Percentiles rank a stretch among this genome's conserved stretches.
phyloP scores from a whole-genome alignment of 2,113 vertebrate genomes.

The Falco punctatus region DNA sequence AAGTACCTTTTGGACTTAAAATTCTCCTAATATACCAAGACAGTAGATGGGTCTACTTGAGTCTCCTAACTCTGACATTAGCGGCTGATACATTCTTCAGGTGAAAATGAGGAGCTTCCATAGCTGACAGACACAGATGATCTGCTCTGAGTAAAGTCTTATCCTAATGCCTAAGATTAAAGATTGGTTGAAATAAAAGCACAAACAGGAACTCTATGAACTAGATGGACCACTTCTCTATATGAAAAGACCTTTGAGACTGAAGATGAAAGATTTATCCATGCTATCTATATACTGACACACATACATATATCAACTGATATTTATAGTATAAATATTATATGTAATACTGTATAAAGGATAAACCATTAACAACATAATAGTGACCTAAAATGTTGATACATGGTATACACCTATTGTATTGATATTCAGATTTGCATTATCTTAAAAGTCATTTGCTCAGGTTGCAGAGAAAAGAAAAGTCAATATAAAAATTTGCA shows the following conservation, averaged over 20 bases:
- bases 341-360: background rate
- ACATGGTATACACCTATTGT: background rate
- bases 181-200: background rate
- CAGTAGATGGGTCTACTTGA: rapidly evolving
- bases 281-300: background rate
- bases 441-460: background rate
- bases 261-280: background rate
- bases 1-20: background rate
- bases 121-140: background rate
- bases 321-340: background rate
- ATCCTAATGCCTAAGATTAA: background rate
- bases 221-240: background rate
- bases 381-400: background rate
- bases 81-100: background rate
- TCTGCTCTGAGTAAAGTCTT: background rate
- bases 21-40: background rate
- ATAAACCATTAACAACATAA: background rate
- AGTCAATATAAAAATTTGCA: background rate
- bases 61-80: background rate
- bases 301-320: background rate
- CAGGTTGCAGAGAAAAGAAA: background rate
- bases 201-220: background rate
- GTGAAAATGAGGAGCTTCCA: background rate
- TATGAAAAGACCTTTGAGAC: background rate
- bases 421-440: background rate